A percentile compares a stretch with the other conserved stretches of the same genome.
phyloP scores from a whole-genome alignment of 1,140 invertebrate species.

The Drosophila nannoptera region DNA sequence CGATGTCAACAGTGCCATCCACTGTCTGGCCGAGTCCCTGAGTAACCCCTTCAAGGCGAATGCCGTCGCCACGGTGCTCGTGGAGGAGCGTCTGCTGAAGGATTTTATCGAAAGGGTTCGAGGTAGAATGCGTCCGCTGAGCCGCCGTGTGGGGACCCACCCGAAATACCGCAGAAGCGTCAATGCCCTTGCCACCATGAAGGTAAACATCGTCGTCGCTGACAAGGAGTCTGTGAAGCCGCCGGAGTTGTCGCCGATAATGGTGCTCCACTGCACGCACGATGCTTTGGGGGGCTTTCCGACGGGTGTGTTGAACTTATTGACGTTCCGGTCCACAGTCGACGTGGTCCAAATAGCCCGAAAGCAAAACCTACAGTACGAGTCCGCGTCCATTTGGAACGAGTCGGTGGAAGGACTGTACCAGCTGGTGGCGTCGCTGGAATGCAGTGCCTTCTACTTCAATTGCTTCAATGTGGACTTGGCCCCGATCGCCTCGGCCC shows the following conservation, averaged over 20 bases:
- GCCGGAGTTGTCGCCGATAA: conserved; percentile 12
- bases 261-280: conserved; percentile 49
- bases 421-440: conserved; percentile 49
- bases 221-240: not conserved
- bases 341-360: conserved; percentile 46
- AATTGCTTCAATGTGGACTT: conserved; percentile 57
- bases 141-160: not conserved
- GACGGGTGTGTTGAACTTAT: conserved; percentile 45
- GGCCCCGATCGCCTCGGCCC: conserved; percentile 1
- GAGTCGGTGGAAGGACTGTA: conserved; percentile 53
- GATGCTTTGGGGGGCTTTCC: conserved; percentile 27
- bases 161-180: conserved; percentile 1
- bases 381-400: conserved; percentile 54
- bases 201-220: conserved; percentile 5
- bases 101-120: conserved; percentile 42
- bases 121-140: conserved; percentile 22
- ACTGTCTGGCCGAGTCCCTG: conserved; percentile 48
- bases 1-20: conserved; percentile 59
- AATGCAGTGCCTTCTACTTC: conserved; percentile 39
- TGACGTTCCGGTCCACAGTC: conserved; percentile 42
- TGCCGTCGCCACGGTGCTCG: conserved; percentile 43
- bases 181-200: no score
- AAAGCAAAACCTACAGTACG: conserved; percentile 33
- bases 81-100: conserved; percentile 44
- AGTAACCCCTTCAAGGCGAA: conserved; percentile 40